Conservation (phyloP, 2,113 vertebrate genomes). For the Hassar affinis region DNA sequence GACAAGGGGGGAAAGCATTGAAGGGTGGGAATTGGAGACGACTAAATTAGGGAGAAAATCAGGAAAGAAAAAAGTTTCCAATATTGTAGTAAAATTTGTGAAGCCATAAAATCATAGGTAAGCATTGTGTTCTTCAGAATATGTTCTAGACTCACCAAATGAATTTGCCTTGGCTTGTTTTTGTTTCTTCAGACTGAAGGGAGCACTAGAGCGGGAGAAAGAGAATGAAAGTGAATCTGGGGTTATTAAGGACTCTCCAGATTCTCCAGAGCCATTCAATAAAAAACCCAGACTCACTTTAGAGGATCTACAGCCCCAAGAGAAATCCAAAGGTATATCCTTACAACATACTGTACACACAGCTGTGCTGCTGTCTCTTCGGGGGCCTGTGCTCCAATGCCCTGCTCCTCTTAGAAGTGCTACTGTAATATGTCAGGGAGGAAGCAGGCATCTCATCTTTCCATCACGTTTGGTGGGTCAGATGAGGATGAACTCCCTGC, state of each 20-base stretch:
- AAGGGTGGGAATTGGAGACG: too few species aligned
- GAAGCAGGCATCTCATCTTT: not conserved
- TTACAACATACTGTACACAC: not conserved
- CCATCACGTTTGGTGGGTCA: not conserved
- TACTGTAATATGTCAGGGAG: not conserved
- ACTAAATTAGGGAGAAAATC: too few species aligned
- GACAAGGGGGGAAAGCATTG: too few species aligned
- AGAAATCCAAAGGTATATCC: conserved; percentile 87
- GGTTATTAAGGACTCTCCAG: conserved; percentile 96
- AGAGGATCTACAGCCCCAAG: conserved; percentile 81
- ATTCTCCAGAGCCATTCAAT: conserved; percentile 94
- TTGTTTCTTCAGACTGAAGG: conserved; percentile 77
- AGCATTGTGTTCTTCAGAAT: not conserved
- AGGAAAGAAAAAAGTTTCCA: too few species aligned
- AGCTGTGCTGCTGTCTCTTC: not conserved
- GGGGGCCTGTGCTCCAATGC: not conserved
- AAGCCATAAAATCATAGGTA: not conserved
- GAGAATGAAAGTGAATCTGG: conserved; percentile 87
- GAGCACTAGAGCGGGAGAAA: conserved; percentile 84
- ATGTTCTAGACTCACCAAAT: not conserved
- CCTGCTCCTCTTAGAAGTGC: not conserved
- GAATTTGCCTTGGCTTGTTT: not conserved
- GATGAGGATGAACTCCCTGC: not conserved
- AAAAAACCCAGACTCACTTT: conserved; percentile 88
- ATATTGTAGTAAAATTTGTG: not conserved